Evolutionary conservation across 2,113 vertebrate genomes (phyloP).

Genomic region (Leucoraja erinaceus): DNA sequence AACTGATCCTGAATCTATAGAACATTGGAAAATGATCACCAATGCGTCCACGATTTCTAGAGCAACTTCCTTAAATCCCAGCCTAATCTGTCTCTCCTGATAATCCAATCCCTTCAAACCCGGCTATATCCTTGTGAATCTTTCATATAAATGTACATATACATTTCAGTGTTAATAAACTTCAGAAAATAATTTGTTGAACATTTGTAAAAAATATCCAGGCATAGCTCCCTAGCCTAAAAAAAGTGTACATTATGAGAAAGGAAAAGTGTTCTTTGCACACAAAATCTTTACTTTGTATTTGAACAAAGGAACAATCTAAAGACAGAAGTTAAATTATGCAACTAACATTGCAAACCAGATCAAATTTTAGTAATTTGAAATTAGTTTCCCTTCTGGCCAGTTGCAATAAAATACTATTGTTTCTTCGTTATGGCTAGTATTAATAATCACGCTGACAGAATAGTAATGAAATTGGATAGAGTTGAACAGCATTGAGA

Average conservation of each 20-base stretch:
- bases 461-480: not conserved
- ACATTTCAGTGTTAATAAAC: not conserved
- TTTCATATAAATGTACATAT: not conserved
- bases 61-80: no score
- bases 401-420: not conserved
- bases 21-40: no score
- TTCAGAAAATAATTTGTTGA: not conserved
- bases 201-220: not conserved
- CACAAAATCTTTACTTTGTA: not conserved
- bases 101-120: no score
- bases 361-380: not conserved
- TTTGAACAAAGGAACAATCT: not conserved
- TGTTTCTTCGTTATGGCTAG: no score
- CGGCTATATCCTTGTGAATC: not conserved
- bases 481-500: not conserved
- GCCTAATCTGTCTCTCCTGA: no score
- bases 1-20: no score
- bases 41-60: no score
- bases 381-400: not conserved
- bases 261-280: not conserved
- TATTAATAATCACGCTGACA: not conserved
- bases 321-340: not conserved
- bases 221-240: no score
- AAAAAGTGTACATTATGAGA: not conserved
- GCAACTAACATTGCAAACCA: not conserved